Evolutionary conservation across 1,140 invertebrate species (phyloP).

Genomic region (Macrocentrus cingulum): DNA sequence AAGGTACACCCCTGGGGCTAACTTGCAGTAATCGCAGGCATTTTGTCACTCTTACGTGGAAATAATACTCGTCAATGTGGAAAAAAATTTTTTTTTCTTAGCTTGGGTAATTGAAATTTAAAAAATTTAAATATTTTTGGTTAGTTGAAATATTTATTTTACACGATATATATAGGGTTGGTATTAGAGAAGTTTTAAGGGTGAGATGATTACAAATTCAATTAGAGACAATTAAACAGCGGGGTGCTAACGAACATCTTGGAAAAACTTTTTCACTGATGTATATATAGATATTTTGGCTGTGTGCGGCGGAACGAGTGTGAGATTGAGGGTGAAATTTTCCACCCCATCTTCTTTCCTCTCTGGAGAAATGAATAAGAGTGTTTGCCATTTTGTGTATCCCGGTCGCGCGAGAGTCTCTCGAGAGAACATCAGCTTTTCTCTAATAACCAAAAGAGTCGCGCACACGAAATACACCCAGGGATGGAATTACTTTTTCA

Average conservation of each 20-base stretch:
- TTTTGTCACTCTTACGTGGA: constrained; percentile 47
- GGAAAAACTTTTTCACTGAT: constrained; percentile 5
- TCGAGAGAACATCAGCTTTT: constrained; percentile 10
- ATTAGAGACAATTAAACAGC: constrained; percentile 29
- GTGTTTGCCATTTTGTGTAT: constrained; percentile 18
- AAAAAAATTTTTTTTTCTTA: constrained; percentile 3
- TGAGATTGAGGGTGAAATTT: background rate
- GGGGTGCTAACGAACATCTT: constrained; percentile 22
- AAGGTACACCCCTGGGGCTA: constrained; percentile 31
- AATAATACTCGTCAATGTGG: constrained; percentile 24
- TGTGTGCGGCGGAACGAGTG: background rate
- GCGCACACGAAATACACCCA: too few relatives aligned
- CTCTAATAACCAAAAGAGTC: constrained; percentile 29
- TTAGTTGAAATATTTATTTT: background rate
- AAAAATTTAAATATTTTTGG: background rate
- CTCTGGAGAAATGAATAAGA: constrained; percentile 30
- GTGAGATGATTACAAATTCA: constrained; percentile 29
- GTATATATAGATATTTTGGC: background rate
- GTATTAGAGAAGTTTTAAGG: background rate
- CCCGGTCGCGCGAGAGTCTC: constrained; percentile 16
- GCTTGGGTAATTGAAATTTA: background rate
- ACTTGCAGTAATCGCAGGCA: constrained; percentile 41
- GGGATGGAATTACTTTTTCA: too few relatives aligned
- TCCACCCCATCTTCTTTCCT: constrained; percentile 18
- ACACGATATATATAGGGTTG: background rate